phyloP scores from a whole-genome alignment of 2,113 vertebrate species.

The Amphilophus citrinellus region DNA sequence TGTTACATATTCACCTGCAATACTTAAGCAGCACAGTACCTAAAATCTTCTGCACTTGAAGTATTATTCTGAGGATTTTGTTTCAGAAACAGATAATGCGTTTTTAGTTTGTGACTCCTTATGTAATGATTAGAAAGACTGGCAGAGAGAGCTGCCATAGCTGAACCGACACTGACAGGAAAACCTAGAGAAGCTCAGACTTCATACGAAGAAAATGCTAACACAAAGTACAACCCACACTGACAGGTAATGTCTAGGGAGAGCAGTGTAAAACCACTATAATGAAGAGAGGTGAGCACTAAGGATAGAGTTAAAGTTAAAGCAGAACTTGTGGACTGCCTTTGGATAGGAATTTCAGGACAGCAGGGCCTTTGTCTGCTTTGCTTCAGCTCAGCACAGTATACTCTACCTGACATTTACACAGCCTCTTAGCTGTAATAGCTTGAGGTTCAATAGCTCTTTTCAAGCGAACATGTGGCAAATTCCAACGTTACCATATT shows the following conservation, averaged over 20 bases:
- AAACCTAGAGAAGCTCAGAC: not conserved
- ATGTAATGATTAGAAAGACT: not conserved
- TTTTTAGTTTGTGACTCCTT: conserved; percentile 1
- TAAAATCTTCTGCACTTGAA: not conserved
- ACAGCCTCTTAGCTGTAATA: conserved; percentile 16
- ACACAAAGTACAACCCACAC: conserved; percentile 4
- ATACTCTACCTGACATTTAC: conserved; percentile 16
- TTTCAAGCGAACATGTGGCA: conserved; percentile 9
- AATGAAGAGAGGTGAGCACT: not conserved
- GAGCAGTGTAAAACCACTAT: not conserved
- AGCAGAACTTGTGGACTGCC: not conserved
- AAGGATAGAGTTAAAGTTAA: not conserved
- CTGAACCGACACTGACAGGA: not conserved
- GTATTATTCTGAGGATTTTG: not conserved
- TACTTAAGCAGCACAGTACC: not conserved
- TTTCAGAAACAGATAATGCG: not conserved
- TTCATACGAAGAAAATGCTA: not conserved
- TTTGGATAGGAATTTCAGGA: not conserved
- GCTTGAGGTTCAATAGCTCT: not conserved
- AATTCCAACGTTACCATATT: conserved; percentile 4
- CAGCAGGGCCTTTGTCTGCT: conserved; percentile 13
- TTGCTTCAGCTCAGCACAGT: conserved; percentile 6
- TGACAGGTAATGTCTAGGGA: conserved; percentile 23
- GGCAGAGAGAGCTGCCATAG: not conserved
- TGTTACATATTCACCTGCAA: not conserved